Base-by-base conservation (phyloP, 2,113 vertebrate species). In the Perca schrenkii region DNA sequence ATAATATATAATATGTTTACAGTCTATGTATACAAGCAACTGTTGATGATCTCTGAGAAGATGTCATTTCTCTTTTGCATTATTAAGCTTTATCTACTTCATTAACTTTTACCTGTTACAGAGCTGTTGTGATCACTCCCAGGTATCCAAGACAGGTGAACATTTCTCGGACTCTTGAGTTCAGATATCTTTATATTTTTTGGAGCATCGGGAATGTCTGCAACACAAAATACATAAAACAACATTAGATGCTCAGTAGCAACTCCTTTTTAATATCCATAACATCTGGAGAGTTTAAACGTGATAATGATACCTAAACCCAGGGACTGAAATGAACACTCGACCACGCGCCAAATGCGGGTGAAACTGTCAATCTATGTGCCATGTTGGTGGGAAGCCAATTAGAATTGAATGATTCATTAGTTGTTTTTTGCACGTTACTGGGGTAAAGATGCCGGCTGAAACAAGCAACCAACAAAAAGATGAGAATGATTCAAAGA, bases 171-270 rank as follows among this genome's bases (percentile, higher is more conserved):
- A 86, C 88, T 94, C 62, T 94, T 93, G 28, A 93, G 76, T 65
- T 97, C 96, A 0, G 94, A 95, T 60, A 99, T 86, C 19, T 82
- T 76, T 60, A 99, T 65, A 10, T 95, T 90, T 73, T 80, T 84
- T 1, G 98, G 97, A 0, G 96, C 94, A 80, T 97, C 97, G 0
- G 98, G 97, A 85, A 97, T 95, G 82, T 98, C 98, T 99, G 86
- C 43, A 77, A 43, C 3, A 82, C 34, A 79, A 46, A 79, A 70
- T 1, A 47, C 40, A 75, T 17, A 15, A 6, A 34, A 22, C 28
- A 73, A 64, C 14, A 80, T 43, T 19, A 25, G 19, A 77, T 40
- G 10, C 21, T 70, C 15, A 34, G 21, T 21, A 46, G 13, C 12
- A 63, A n/a, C 47, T 16, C 7, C 74, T 50, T 69, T 47, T 0